Evolutionary conservation across 92 coral and sea anemone genomes (phyloP), one percentile per base, ranked within the genome.

Genomic region (Micromussa lordhowensis): DNA sequence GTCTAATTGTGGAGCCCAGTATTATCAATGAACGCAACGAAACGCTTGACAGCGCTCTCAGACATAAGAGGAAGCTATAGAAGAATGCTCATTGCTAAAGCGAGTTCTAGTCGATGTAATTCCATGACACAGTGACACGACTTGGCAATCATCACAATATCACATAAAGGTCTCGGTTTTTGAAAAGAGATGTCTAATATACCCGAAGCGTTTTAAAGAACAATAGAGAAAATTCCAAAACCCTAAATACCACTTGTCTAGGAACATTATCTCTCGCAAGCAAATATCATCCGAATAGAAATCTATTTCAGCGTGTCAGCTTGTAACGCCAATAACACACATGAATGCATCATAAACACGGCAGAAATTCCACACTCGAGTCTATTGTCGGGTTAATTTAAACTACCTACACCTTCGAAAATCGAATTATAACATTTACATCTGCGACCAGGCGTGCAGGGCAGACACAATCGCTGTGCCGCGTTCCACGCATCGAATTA

Each of bases 221-320:
- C 81, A 73, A 84, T 83, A 22, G 79, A 51, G 81, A 73, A 84
- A 58, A 84, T 74, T 84, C 81, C 80, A 57, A 73, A 48, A 82
- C 57, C 73, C 32, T 22, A 51, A 59, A 83, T 71, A 30, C 87
- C 87, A 71, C 87, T 83, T 83, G 59, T 36, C 38, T 61, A 9
- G 21, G 21, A 72, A 55, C 70, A 83, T 72, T 83, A 83, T 83
- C 79, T 51, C 55, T 72, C 24, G 31, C 81, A 34, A 73, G 88
- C 81, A 84, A 72, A 84, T 84, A 84, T 84, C 78, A 38, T 35
- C 72, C 69, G 79, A 22, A 71, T 35, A 10, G 75, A 72, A 72
- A 70, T 81, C 66, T 29, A 35, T 51, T 48, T 30, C 74, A 30
- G 40, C 78, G 66, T 34, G 78, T 68, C 29, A 61, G 22, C 32